phyloP scores from a whole-genome alignment of 2,113 vertebrate species.

The Phyllostomus discolor region DNA sequence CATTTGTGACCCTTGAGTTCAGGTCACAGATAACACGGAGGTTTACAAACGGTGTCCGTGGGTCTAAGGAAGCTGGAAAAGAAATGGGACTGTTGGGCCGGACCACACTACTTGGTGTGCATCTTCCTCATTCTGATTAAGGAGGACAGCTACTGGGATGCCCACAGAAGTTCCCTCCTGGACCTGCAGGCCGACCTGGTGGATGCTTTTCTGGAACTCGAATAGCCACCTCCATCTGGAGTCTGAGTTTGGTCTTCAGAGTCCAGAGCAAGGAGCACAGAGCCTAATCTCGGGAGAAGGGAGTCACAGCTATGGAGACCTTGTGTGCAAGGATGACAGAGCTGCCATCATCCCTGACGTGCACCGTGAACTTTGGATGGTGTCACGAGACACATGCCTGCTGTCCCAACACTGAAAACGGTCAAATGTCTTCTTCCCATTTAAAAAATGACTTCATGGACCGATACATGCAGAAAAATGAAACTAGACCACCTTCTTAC shows the following conservation, averaged over 20 bases:
- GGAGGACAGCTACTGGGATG: neutral
- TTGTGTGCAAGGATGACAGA: fast-evolving
- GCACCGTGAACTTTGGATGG: neutral
- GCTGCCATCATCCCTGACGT: too few relatives aligned
- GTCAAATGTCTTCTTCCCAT: neutral
- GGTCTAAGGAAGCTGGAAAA: neutral
- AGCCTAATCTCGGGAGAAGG: neutral
- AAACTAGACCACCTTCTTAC: too few relatives aligned
- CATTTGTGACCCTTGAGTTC: neutral
- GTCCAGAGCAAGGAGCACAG: neutral
- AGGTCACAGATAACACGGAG: neutral
- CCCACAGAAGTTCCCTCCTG: neutral
- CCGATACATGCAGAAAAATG: too few relatives aligned
- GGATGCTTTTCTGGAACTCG: neutral
- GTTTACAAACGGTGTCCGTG: neutral
- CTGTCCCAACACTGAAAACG: neutral
- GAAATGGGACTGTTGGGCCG: neutral
- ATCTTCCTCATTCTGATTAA: neutral
- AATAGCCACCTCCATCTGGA: neutral
- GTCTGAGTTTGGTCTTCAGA: neutral
- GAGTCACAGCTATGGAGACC: too few relatives aligned
- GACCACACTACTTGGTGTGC: neutral
- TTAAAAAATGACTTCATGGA: neutral
- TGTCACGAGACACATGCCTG: neutral
- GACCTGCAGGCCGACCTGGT: neutral